Conservation (phyloP, 2,888 invertebrate species). For the Mamestra brassicae region DNA sequence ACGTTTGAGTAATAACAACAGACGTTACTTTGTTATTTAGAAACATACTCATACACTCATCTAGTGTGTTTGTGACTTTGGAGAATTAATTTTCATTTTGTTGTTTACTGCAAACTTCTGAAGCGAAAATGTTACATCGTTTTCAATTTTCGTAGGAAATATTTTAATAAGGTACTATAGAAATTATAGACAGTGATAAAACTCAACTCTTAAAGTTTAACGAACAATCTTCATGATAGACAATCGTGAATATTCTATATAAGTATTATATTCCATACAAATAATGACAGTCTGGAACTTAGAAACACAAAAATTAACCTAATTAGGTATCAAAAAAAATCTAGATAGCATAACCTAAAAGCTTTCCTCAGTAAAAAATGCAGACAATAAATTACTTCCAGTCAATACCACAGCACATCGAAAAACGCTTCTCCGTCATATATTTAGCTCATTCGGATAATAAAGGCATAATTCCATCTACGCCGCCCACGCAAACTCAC, state of each 20-base stretch:
- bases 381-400: not conserved
- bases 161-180: not conserved
- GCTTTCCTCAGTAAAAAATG: too few relatives aligned
- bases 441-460: not conserved
- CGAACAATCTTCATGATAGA: not conserved
- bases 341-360: too few relatives aligned
- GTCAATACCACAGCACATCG: not conserved
- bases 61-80: not conserved
- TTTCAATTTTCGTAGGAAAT: not conserved
- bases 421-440: not conserved
- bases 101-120: not conserved
- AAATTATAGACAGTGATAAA: not conserved
- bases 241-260: too few relatives aligned
- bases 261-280: too few relatives aligned
- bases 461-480: conserved; percentile 29
- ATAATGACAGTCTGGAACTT: too few relatives aligned
- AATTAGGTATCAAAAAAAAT: too few relatives aligned
- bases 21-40: conserved; percentile 24
- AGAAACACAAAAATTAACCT: too few relatives aligned
- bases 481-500: conserved; percentile 7
- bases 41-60: conserved; percentile 7
- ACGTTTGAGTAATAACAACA: conserved; percentile 22
- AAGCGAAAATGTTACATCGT: not conserved
- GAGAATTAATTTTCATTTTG: conserved; percentile 7
- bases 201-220: not conserved